Evolutionary conservation across 1,140 invertebrate species (phyloP).

Genomic region (Brachionus calyciflorus): DNA sequence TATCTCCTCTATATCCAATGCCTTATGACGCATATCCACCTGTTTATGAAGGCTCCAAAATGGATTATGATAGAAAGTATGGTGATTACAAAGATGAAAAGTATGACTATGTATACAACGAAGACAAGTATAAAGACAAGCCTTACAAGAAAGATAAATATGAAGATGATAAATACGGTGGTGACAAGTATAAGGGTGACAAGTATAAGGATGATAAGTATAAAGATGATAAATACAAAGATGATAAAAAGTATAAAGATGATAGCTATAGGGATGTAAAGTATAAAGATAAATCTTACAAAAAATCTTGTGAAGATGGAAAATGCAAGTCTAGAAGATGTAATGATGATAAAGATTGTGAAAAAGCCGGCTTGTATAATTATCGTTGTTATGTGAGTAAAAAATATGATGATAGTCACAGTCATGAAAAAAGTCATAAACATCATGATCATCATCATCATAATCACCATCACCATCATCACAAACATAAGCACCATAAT

Average conservation of each 20-base stretch:
- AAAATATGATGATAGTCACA: constrained; percentile 1
- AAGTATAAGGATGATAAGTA: background rate
- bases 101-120: too few relatives aligned
- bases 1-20: too few relatives aligned
- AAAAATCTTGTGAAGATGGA: background rate
- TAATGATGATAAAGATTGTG: constrained; percentile 13
- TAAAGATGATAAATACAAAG: background rate
- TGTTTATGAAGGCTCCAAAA: background rate
- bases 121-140: too few relatives aligned
- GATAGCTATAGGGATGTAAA: background rate
- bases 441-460: background rate
- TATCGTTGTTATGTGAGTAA: constrained; percentile 6
- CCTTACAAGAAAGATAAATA: background rate
- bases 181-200: background rate
- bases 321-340: background rate
- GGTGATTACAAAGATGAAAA: too few relatives aligned
- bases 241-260: background rate
- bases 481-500: background rate
- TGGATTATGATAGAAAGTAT: too few relatives aligned
- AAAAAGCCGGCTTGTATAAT: background rate
- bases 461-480: background rate
- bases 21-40: background rate
- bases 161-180: background rate
- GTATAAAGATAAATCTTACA: constrained; percentile 17
- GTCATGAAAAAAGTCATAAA: background rate